Evolutionary conservation across 2,113 vertebrate genomes (phyloP).

Genomic region (Hucho hucho): DNA sequence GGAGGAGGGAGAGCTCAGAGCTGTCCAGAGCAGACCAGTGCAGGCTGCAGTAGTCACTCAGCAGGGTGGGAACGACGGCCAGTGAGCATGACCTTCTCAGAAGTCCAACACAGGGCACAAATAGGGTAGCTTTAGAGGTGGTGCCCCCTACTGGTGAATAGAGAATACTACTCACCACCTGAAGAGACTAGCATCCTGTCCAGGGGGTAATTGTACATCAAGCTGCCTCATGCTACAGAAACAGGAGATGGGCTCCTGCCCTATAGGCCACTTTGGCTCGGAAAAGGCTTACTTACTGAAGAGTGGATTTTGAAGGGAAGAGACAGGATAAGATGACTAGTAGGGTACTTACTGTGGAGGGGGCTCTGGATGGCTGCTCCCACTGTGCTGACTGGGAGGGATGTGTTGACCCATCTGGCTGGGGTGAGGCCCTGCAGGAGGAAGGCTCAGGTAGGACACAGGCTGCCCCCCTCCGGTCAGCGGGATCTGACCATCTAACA

Average conservation of each 20-base stretch:
- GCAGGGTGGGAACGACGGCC: not conserved
- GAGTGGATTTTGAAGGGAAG: no score
- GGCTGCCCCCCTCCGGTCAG: slow-evolving; percentile 61
- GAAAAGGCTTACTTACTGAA: no score
- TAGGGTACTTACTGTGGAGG: slow-evolving; percentile 62
- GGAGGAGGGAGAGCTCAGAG: not conserved
- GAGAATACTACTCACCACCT: no score
- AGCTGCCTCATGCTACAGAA: no score
- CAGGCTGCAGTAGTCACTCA: not conserved
- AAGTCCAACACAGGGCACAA: not conserved
- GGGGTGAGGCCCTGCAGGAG: slow-evolving; percentile 46
- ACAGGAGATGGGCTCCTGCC: no score
- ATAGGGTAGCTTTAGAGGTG: not conserved
- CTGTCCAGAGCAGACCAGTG: not conserved
- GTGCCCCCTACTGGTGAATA: not conserved
- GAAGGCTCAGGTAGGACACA: slow-evolving; percentile 54
- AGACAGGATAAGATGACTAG: not conserved
- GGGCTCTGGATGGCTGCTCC: slow-evolving; percentile 52
- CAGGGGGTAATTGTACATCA: no score
- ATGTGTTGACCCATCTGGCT: slow-evolving; percentile 37
- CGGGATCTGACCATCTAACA: slow-evolving; percentile 63
- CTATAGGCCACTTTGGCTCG: no score
- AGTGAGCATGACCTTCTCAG: not conserved
- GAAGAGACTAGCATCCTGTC: no score
- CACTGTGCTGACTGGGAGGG: slow-evolving; percentile 52